phyloP scores from a whole-genome alignment of 2,888 invertebrate genomes.

The Cephus pygmeus region DNA sequence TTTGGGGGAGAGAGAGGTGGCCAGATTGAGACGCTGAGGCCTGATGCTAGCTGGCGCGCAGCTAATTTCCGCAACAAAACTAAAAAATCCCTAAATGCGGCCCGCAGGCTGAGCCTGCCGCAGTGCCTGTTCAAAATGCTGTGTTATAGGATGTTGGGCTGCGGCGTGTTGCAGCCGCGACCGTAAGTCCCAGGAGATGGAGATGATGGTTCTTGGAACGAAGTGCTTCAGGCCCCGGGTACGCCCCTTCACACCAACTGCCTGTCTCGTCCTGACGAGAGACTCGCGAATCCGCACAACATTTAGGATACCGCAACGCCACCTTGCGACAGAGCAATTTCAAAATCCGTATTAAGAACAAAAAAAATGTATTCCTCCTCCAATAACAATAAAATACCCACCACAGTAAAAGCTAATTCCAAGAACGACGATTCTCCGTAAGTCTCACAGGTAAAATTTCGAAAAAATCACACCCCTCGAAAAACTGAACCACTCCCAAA shows the following conservation, averaged over 20 bases:
- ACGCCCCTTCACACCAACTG: neutral
- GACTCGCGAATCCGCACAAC: neutral
- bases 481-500: neutral
- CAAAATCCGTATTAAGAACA: neutral
- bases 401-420: neutral
- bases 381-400: neutral
- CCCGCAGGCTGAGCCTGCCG: neutral
- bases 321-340: neutral
- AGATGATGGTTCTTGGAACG: neutral
- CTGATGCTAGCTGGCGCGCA: neutral
- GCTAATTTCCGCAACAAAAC: constrained; percentile 9
- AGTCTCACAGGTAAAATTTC: neutral
- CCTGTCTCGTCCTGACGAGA: neutral
- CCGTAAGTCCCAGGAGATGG: neutral
- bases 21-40: neutral
- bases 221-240: neutral
- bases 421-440: neutral
- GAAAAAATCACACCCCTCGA: neutral
- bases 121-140: neutral
- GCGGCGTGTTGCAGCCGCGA: neutral
- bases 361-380: neutral
- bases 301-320: neutral
- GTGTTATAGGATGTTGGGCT: neutral
- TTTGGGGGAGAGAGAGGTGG: neutral
- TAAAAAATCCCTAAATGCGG: neutral